These are phyloP conservation scores for Oreohelix idahoensis DNA, from an alignment of 1,140 invertebrate species.

Conservation along the genomic window DNA sequence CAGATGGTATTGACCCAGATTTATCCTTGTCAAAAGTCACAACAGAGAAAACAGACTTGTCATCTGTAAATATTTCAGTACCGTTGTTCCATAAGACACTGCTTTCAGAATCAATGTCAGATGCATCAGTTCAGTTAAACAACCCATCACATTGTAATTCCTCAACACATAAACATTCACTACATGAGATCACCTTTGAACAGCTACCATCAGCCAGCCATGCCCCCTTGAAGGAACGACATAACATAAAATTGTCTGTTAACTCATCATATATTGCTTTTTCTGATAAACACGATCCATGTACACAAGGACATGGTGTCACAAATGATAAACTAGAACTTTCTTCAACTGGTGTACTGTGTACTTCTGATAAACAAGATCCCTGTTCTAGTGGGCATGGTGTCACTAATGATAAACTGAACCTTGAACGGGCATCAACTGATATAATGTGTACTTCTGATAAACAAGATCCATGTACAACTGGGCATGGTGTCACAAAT, in stretches of 20 bases:
- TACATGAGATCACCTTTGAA: not conserved
- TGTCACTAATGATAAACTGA: no score
- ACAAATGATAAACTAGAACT: no score
- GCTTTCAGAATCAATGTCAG: not conserved
- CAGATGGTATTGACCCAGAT: not conserved
- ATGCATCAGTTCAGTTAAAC: not conserved
- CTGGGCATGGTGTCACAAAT: not conserved
- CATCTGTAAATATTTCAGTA: not conserved
- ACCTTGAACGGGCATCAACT: no score
- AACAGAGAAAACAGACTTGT: no score
- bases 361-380: not conserved
- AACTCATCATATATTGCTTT: not conserved
- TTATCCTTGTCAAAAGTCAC: not conserved
- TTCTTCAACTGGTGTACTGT: no score
- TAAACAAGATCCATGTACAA: not conserved
- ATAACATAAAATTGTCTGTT: not conserved
- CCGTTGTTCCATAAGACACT: not conserved
- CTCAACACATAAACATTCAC: not conserved
- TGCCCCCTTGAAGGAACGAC: not conserved
- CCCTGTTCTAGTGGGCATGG: no score
- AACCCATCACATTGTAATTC: not conserved
- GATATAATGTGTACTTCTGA: no score
- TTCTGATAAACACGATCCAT: not conserved
- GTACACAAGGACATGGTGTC: no score
- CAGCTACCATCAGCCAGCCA: not conserved